Base-by-base conservation (phyloP, 2,113 vertebrate genomes). In the Pseudorhombus dupliciocellatus region DNA sequence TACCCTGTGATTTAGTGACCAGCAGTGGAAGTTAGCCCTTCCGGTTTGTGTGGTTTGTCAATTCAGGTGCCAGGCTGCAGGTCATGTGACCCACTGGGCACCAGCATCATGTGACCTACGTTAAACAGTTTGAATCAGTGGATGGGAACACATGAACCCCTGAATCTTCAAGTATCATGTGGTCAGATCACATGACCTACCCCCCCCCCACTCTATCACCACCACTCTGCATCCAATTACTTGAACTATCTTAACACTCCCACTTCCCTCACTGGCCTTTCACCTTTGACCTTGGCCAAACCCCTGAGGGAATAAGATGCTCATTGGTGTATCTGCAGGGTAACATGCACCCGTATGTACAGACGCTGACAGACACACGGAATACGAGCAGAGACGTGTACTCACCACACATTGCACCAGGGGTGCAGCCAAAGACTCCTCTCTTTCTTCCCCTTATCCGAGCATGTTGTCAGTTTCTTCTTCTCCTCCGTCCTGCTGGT, bases 371-470 rank as follows among this genome's bases (percentile, higher is more conserved):
- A 79, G 5, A 50, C 62, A 54, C 30, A 70, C 54, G 3, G 16
- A 37, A 60, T 21, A 42, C 28, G 58, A 22, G 21, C 21, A 77
- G 14, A 62, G 18, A 48, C 24, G 18, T 75, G 58, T 80, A 92
- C 93, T 93, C 84, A 94, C 93, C 93, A 91, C 86, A 91, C 92
- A 94, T 94, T 91, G 91, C 87, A 91, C 90, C 90, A 87, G 77
- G 60, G 73, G 79, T 82, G 89, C 75, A 84, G 86, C 81, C 84
- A 80, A 67, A 84, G 83, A 71, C 83, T 88, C 77, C 44, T 57
- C 53, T 80, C 71, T 54, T 87, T 84, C 52, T 85, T 85, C 67
- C 70, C 70, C 84, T 85, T 87, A 92, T 85, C 85, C 69, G 1
- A 75, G 85, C 87, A 91, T 85, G 73, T 76, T 84, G 83, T 82